phyloP scores from a whole-genome alignment of 2,113 vertebrate species.

The Argyrosomus japonicus region DNA sequence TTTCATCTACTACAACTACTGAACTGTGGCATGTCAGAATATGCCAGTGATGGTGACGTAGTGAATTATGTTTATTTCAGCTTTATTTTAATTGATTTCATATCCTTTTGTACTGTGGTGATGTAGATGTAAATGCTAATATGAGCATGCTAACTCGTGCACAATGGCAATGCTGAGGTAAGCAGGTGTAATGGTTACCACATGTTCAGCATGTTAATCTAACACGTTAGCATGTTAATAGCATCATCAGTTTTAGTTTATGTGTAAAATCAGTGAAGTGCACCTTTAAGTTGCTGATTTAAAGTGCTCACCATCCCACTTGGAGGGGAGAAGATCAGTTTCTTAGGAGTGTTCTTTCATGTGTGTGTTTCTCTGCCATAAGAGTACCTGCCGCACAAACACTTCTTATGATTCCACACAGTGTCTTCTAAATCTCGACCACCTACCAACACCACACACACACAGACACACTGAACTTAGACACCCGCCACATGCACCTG shows the following conservation, averaged over 20 bases:
- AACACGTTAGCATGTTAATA: too few species aligned
- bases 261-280: not conserved
- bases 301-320: not conserved
- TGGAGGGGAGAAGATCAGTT: too few species aligned
- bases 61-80: too few species aligned
- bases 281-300: not conserved
- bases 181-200: too few species aligned
- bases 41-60: not conserved
- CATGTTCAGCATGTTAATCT: too few species aligned
- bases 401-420: slow-evolving; percentile 16
- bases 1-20: not conserved
- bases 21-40: not conserved
- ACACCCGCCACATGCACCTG: slow-evolving; percentile 60
- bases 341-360: not conserved
- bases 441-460: slow-evolving; percentile 34
- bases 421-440: slow-evolving; percentile 56
- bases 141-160: too few species aligned
- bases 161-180: too few species aligned
- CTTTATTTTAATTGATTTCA: too few species aligned
- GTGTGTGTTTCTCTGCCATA: not conserved
- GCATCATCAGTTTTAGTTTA: too few species aligned
- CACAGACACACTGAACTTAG: not conserved
- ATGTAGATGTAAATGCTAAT: too few species aligned
- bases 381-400: slow-evolving; percentile 1
- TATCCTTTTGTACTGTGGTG: too few species aligned